Evolutionary conservation across 2,113 vertebrate species (phyloP), one percentile per base, ranked within the genome.

Genomic region (Apeltes quadracus): DNA sequence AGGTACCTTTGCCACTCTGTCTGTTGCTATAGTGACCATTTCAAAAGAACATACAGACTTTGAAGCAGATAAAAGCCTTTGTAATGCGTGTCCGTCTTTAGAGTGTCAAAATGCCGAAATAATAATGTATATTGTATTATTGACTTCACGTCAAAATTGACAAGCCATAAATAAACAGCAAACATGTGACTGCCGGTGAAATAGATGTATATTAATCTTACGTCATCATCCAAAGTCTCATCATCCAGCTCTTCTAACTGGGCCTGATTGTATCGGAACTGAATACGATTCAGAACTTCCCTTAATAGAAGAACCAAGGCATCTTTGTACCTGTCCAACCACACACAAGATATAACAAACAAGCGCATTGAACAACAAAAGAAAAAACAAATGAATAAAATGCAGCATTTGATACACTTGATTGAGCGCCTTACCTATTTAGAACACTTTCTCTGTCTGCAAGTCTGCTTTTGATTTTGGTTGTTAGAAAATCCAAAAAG

Each of bases 1-100:
- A 99, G 92, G 93, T 98, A 99, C 88, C 94, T 95, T 90, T 99
- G 98, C 97, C 98, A 99, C 87, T 99, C 98, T 0, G 98, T 99
- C 85, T 98, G 97, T 94, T 98, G 96, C 98, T 99, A 90, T 15
- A 10, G 85, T 76, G 53, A 91, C 74, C 61, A 85, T 80, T 84
- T 18, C 20, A 73, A 71, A 54, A 75, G 2, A 43, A 79, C 9
- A 75, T 34, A 67, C 5, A 82, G 41, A 50, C 36, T 62, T 38
- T 84, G 20, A 70, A 25, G 27, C 54, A 8, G 46, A 20, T 38
- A 59, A 2, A 36, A 13, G 0, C 0, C 13, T 43, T 34, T 32
- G 4, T 7, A 53, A 67, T 46, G 4, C 38, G 54, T n/a, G 7
- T 29, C 38, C 13, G 1, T 68, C 32, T 53, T 57, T 13, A 58